Evolutionary conservation across 1,140 invertebrate species (phyloP), one percentile per base, ranked within the genome.

Genomic region (Trichogramma pretiosum): DNA sequence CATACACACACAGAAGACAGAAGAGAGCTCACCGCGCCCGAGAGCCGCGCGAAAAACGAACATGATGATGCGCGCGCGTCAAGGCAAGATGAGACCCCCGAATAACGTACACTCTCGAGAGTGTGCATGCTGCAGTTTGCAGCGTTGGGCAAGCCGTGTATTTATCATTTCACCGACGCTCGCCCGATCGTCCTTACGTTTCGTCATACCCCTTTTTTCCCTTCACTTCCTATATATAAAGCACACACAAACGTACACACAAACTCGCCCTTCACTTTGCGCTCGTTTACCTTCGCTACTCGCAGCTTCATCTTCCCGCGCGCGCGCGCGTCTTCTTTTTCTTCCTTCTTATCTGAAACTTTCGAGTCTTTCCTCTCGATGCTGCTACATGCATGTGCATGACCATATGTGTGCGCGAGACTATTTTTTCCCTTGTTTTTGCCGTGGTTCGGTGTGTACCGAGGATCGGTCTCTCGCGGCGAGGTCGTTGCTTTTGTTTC

Each of bases 11-110:
- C 5, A 8, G 33, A n/a, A 34, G 33, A n/a, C n/a, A n/a, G n/a
- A n/a, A n/a, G n/a, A n/a, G n/a, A n/a, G n/a, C n/a, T n/a, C n/a
- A n/a, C n/a, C n/a, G n/a, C n/a, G n/a, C n/a, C n/a, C n/a, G n/a
- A 23, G 33, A 28, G 39, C 17, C 33, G 38, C 13, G 24, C 21
- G 13, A 14, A 35, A 38, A 13, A 14, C 16, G 30, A 3, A 1
- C 8, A 14, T 13, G 23, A 37, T 22, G 19, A 19, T 8, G n/a
- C 16, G 13, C 5, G n/a, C 26, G 32, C 33, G 34, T 26, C 48
- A 44, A 49, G 48, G 41, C 48, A n/a, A 43, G 48, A 49, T 49
- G 48, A 36, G 40, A 22, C n/a, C n/a, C n/a, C n/a, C n/a, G n/a
- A n/a, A n/a, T n/a, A n/a, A n/a, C n/a, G n/a, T n/a, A 7, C 24